Conservation (phyloP, 2,113 vertebrate species). For the Empidonax alnorum region DNA sequence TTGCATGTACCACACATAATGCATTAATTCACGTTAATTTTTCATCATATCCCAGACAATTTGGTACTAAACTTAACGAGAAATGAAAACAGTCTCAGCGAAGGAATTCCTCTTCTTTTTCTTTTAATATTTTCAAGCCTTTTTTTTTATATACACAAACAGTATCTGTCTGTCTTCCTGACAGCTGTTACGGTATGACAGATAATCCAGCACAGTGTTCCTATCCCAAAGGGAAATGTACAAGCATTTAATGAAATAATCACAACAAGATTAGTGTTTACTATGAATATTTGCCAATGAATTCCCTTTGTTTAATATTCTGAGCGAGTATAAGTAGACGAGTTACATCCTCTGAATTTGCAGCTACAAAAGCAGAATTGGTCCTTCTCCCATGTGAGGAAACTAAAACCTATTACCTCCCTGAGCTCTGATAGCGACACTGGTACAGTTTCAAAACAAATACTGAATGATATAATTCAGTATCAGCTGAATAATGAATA, state of each 20-base stretch:
- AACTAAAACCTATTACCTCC: neutral
- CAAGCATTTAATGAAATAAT: neutral
- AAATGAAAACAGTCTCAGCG: neutral
- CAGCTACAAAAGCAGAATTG: neutral
- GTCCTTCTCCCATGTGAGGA: neutral
- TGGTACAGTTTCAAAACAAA: neutral
- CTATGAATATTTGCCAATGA: neutral
- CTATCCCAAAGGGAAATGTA: neutral
- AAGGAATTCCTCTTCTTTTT: neutral
- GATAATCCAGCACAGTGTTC: neutral
- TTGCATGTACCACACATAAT: neutral
- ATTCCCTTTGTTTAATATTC: neutral
- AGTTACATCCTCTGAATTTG: neutral
- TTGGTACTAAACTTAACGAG: neutral
- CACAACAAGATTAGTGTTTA: neutral
- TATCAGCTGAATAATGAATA: neutral
- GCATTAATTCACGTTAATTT: neutral
- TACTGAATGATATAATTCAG: neutral
- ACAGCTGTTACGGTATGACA: neutral
- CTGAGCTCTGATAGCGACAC: neutral
- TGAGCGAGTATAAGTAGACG: neutral
- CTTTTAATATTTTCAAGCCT: neutral
- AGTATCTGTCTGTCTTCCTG: neutral
- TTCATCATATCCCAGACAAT: neutral
- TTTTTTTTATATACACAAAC: neutral